Percentiles rank a stretch among this genome's conserved stretches.
phyloP scores from a whole-genome alignment of 2,113 vertebrate genomes.

The Alouatta palliata region DNA sequence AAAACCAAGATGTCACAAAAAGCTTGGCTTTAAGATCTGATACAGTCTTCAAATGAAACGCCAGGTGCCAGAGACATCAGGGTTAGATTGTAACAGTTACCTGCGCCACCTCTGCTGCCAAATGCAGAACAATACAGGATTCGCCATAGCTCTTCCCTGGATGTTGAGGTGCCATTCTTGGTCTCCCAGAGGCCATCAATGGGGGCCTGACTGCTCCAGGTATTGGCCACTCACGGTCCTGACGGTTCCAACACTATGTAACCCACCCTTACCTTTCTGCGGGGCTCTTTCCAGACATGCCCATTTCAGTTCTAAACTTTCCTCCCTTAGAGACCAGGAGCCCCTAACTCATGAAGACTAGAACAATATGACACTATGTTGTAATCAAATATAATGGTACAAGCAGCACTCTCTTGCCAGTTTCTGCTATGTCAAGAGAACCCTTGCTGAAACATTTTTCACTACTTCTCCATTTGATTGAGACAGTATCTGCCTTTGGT shows the following conservation, averaged over 20 bases:
- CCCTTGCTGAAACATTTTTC: neutral
- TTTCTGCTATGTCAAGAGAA: neutral
- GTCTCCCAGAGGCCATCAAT: neutral
- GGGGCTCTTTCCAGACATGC: neutral
- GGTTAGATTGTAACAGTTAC: neutral
- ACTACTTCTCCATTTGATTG: neutral
- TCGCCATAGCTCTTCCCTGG: neutral
- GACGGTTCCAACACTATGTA: neutral
- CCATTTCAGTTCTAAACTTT: neutral
- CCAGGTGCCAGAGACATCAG: neutral
- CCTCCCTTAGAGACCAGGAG: neutral
- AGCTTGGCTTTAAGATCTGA: neutral
- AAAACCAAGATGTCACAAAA: neutral
- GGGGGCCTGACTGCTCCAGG: neutral
- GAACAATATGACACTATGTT: neutral
- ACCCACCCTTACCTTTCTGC: neutral
- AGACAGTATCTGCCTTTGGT: neutral
- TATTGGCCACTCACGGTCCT: fast-evolving
- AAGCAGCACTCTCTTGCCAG: neutral
- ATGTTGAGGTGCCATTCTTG: no score
- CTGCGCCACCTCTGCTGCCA: neutral
- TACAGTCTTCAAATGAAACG: neutral
- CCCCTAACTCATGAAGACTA: neutral
- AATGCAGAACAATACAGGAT: neutral
- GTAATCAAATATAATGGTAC: neutral